Percentiles rank a stretch among this genome's conserved stretches.
These are phyloP conservation scores for Spondyliosoma cantharus DNA, from an alignment of 2,797 vertebrate species.

Conservation along the genomic window DNA sequence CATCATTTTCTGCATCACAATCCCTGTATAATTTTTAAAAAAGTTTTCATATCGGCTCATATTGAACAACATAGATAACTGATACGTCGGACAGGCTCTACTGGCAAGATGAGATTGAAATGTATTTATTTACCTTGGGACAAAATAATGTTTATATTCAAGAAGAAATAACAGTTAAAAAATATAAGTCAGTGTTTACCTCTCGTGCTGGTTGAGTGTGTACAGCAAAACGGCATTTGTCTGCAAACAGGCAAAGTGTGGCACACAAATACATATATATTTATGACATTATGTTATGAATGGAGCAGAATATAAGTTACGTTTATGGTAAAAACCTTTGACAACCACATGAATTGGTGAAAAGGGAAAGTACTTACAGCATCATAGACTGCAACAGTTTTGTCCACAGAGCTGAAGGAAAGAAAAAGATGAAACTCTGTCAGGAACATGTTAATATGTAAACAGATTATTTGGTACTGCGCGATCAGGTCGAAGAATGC, in stretches of 20 bases:
- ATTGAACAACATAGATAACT: no score
- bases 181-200: slow-evolving; percentile 78
- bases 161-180: not conserved
- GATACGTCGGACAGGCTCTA: no score
- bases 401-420: slow-evolving; percentile 84
- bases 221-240: slow-evolving; percentile 87
- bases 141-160: not conserved
- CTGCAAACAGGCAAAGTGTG: slow-evolving; percentile 79
- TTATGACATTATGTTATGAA: not conserved
- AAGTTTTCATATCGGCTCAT: no score
- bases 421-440: slow-evolving; percentile 8
- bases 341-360: not conserved
- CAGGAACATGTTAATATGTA: not conserved
- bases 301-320: not conserved
- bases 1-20: no score
- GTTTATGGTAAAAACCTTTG: not conserved
- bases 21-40: no score
- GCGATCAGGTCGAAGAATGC: slow-evolving; percentile 32
- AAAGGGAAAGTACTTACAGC: slow-evolving; percentile 76
- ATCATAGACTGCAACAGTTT: slow-evolving; percentile 83
- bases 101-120: not conserved
- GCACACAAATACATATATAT: not conserved
- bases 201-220: slow-evolving; percentile 90
- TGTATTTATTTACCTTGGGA: not conserved
- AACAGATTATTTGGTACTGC: not conserved